Conservation (phyloP, 2,888 invertebrate species). For the Bellardia bayeri region DNA sequence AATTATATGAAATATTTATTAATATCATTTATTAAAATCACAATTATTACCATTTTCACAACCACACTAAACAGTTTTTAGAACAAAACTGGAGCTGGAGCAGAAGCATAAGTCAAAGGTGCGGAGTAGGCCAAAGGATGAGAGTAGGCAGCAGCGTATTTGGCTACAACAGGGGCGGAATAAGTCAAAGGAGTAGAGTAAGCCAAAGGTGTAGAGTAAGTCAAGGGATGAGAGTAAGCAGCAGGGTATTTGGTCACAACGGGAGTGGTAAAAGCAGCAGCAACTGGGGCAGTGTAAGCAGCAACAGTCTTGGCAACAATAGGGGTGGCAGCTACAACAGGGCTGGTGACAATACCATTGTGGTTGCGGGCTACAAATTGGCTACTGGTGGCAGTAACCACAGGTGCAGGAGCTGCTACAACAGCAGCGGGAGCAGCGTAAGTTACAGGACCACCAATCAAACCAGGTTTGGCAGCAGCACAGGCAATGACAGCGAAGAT, state of each 20-base stretch:
- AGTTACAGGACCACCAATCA: constrained; percentile 64
- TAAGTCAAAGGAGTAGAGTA: constrained; percentile 30
- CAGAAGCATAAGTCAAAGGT: constrained; percentile 13
- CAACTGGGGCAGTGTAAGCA: constrained; percentile 65
- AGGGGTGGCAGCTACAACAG: constrained; percentile 76
- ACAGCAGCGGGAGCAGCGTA: constrained; percentile 71
- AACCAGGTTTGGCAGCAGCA: constrained; percentile 70
- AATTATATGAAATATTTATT: too few relatives aligned
- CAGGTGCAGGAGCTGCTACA: constrained; percentile 59
- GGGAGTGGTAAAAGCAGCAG: constrained; percentile 42
- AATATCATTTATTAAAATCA: too few relatives aligned
- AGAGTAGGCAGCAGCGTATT: constrained; percentile 54
- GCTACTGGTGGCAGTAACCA: constrained; percentile 78
- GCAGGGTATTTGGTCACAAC: constrained; percentile 53
- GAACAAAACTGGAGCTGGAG: constrained; percentile 21
- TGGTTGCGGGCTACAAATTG: constrained; percentile 79
- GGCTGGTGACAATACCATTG: constrained; percentile 75
- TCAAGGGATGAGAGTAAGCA: constrained; percentile 46
- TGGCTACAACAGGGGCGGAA: constrained; percentile 26
- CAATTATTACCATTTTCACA: too few relatives aligned
- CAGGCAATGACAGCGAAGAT: constrained; percentile 71
- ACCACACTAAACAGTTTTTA: too few relatives aligned
- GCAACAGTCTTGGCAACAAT: too few relatives aligned
- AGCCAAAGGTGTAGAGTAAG: constrained; percentile 57
- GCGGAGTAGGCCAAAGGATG: constrained; percentile 61